Conservation (phyloP, 2,113 vertebrate genomes). For the Pterocles orientalis region DNA sequence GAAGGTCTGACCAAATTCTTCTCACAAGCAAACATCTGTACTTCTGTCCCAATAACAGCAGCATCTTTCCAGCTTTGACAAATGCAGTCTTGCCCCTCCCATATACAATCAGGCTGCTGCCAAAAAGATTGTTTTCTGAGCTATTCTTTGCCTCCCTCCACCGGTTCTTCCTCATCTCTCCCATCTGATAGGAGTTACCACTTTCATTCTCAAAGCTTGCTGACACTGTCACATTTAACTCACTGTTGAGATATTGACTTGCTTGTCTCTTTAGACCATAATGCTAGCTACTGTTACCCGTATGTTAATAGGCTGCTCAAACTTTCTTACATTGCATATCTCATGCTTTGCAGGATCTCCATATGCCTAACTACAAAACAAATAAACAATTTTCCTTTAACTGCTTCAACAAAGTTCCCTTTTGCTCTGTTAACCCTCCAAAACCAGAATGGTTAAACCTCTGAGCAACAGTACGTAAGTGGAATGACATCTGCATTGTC, state of each 20-base stretch:
- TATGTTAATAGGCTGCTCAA: background rate
- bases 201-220: background rate
- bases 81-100: background rate
- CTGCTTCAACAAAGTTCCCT: background rate
- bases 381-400: background rate
- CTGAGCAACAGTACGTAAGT: background rate
- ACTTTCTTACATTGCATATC: background rate
- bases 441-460: background rate
- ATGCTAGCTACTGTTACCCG: background rate
- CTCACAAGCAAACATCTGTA: background rate
- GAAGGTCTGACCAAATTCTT: background rate
- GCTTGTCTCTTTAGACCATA: background rate
- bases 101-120: background rate
- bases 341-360: background rate
- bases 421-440: background rate
- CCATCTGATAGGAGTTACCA: background rate
- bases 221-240: background rate
- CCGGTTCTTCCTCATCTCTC: background rate
- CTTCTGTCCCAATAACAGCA: background rate
- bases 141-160: background rate
- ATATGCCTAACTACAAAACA: background rate
- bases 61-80: background rate
- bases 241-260: background rate
- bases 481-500: background rate
- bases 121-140: background rate